Conservation (phyloP, 2,113 vertebrate species). For the Arothron firmamentum region DNA sequence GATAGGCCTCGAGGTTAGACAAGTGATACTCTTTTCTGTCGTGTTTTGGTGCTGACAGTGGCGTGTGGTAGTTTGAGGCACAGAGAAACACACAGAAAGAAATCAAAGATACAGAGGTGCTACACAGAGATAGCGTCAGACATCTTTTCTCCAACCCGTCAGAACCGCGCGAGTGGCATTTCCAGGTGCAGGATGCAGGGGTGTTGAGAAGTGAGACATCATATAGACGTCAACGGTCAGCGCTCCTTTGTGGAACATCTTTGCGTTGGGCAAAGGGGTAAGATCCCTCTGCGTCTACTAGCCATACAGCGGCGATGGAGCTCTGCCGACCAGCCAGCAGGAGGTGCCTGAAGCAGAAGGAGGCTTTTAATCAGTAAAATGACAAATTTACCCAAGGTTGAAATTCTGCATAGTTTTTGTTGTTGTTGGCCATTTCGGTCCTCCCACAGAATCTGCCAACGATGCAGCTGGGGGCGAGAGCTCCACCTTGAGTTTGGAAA, state of each 20-base stretch:
- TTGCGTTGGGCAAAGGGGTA: constrained; percentile 26
- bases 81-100: constrained; percentile 57
- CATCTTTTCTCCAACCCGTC: constrained; percentile 65
- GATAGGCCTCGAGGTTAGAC: constrained; percentile 61
- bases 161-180: constrained; percentile 31
- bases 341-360: constrained; percentile 11
- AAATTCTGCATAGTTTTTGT: not conserved
- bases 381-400: not conserved
- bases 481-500: constrained; percentile 58
- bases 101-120: constrained; percentile 44
- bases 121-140: constrained; percentile 43
- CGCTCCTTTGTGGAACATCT: constrained; percentile 8
- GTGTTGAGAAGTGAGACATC: too few species aligned
- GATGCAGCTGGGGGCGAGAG: constrained; percentile 48
- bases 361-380: not conserved
- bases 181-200: not conserved
- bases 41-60: constrained; percentile 48
- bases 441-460: constrained; percentile 23
- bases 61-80: constrained; percentile 58
- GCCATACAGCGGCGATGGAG: constrained; percentile 39
- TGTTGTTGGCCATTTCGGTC: not conserved
- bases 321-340: constrained; percentile 15
- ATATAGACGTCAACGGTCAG: constrained; percentile 34
- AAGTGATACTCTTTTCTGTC: constrained; percentile 12
- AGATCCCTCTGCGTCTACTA: not conserved